phyloP scores from a whole-genome alignment of 2,888 invertebrate genomes.

The Andrena flavipes region DNA sequence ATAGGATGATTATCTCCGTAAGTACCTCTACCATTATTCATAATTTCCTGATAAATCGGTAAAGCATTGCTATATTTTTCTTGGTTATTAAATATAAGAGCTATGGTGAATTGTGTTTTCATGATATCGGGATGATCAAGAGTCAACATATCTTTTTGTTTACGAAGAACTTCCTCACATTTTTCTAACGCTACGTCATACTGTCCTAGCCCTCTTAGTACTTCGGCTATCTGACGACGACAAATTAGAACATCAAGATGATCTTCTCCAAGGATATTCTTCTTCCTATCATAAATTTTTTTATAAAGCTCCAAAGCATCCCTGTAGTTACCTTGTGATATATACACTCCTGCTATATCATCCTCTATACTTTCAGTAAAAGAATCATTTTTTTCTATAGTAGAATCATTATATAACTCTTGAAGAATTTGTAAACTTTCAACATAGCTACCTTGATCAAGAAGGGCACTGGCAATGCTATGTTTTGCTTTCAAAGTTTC shows the following conservation, averaged over 20 bases:
- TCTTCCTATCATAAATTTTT: background rate
- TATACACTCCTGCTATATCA: background rate
- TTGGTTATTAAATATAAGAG: background rate
- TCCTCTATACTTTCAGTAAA: background rate
- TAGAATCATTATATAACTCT: background rate
- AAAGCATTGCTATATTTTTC: background rate
- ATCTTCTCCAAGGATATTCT: background rate
- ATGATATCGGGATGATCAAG: background rate
- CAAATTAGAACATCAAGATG: background rate
- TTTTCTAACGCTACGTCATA: background rate
- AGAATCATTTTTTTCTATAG: background rate
- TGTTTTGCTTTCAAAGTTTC: no score
- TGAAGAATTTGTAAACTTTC: no score
- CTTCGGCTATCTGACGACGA: background rate
- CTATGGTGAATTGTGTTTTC: background rate
- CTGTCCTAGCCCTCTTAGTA: background rate
- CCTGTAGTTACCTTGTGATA: background rate
- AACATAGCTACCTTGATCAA: no score
- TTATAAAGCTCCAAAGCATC: background rate
- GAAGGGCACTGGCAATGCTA: no score
- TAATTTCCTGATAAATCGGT: background rate
- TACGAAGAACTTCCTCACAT: background rate
- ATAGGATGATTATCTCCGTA: background rate
- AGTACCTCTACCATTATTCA: background rate
- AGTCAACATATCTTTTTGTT: background rate